Conservation (phyloP, 2,888 invertebrate species). For the Hypomecis punctinalis region DNA sequence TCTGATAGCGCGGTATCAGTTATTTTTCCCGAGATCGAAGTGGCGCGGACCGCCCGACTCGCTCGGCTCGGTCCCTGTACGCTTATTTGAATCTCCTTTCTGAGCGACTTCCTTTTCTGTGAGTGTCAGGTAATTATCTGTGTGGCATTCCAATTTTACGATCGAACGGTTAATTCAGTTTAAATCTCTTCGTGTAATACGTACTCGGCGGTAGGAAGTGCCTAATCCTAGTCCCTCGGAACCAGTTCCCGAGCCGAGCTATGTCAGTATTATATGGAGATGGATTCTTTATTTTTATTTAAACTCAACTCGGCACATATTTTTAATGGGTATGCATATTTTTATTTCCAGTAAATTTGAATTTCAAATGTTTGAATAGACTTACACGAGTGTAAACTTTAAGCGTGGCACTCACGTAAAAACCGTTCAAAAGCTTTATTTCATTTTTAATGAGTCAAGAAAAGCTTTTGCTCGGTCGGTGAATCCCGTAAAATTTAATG, state of each 20-base stretch:
- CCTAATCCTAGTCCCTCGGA: slow-evolving; percentile 78
- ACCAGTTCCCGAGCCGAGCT: slow-evolving; percentile 62
- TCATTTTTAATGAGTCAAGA: slow-evolving; percentile 11
- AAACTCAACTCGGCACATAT: slow-evolving; percentile 37
- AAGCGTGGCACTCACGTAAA: slow-evolving; percentile 18
- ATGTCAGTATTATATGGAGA: slow-evolving; percentile 54
- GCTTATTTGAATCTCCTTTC: slow-evolving; percentile 83
- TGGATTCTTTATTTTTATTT: slow-evolving; percentile 50
- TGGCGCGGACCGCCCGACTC: slow-evolving; percentile 55
- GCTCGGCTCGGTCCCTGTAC: slow-evolving; percentile 73
- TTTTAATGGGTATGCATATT: slow-evolving; percentile 42
- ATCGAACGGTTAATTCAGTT: slow-evolving; percentile 85
- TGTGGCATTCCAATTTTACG: slow-evolving; percentile 85
- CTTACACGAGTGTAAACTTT: slow-evolving; percentile 33
- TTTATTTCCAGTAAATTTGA: slow-evolving; percentile 45
- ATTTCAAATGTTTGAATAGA: slow-evolving; percentile 40
- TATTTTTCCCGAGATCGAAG: slow-evolving; percentile 71
- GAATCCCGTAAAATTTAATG: not conserved
- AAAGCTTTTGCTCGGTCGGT: slow-evolving; percentile 1
- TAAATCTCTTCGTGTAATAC: slow-evolving; percentile 84
- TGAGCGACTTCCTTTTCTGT: slow-evolving; percentile 83
- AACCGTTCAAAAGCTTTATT: slow-evolving; percentile 6
- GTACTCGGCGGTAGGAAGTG: slow-evolving; percentile 73
- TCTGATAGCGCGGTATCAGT: slow-evolving; percentile 68
- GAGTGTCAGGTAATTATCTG: slow-evolving; percentile 86